Percentiles rank a stretch among this genome's conserved stretches.
These are phyloP conservation scores for Siniperca scherzeri DNA, from an alignment of 2,797 vertebrate genomes.

Conservation along the genomic window DNA sequence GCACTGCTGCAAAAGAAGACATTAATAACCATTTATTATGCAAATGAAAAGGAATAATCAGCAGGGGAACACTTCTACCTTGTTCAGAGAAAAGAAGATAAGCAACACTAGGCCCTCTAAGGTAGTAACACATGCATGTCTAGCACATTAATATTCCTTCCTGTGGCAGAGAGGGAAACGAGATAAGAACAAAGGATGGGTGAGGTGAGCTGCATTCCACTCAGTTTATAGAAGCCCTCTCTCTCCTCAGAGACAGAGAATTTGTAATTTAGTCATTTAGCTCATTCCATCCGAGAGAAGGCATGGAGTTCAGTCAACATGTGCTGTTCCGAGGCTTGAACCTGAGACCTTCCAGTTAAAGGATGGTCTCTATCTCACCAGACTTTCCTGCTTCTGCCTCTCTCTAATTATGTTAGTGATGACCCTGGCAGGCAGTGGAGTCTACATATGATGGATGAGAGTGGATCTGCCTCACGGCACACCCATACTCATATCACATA, in stretches of 20 bases:
- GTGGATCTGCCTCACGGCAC: not conserved
- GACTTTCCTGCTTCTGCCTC: not conserved
- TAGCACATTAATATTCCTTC: slow-evolving; percentile 21
- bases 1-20: slow-evolving; percentile 29
- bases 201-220: not conserved
- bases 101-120: slow-evolving; percentile 1
- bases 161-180: not conserved
- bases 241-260: not conserved
- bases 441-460: slow-evolving; percentile 18
- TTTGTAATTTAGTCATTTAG: slow-evolving; percentile 3
- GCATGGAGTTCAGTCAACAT: not conserved
- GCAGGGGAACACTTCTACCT: slow-evolving; percentile 22
- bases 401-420: slow-evolving; percentile 23
- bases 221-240: not conserved
- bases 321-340: not conserved
- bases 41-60: slow-evolving; percentile 40
- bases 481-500: slow-evolving; percentile 15
- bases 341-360: slow-evolving; percentile 15
- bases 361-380: not conserved
- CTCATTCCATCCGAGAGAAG: not conserved
- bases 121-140: not conserved
- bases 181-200: slow-evolving; percentile 18
- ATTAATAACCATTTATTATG: slow-evolving; percentile 47
- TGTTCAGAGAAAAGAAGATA: slow-evolving; percentile 15
- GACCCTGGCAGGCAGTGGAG: slow-evolving; percentile 11